Base-by-base conservation (phyloP, 2,888 invertebrate species). In the Hecatera dysodea region DNA sequence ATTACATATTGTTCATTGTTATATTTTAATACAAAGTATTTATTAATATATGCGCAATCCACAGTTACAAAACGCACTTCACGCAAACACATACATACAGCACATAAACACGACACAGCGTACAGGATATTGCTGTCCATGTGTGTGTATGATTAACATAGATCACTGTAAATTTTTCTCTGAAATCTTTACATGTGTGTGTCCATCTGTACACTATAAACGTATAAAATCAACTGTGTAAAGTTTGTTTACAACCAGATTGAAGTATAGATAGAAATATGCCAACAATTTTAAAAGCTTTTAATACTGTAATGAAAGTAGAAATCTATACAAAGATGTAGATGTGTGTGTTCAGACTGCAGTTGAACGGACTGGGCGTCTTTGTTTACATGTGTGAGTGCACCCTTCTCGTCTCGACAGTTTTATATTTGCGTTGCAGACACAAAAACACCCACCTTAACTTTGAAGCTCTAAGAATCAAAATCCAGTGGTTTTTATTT, bases 401-500 rank as follows among this genome's bases (percentile, higher is more conserved):
- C 95, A 94, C 95, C 95, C 95, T 95, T 95, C 93, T 89, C 87
- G 94, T 94, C 92, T 91, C 89, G 86, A 82, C 91, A 84, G 85
- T 79, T 67, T 84, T 82, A 79, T 12, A 44, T 67, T 72, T 86
- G 61, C 75, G 52, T 46, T 22, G 24, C 0, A 65, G 66, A 72
- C 70, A 72, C 3, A 0, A 1, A 27, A 7, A 11, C 1, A 7
- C n/a, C 11, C 12, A 46, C 84, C 67, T 67, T 91, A 85, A 57
- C 0, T 0, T n/a, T 0, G 1, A 1, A 1, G 0, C 0, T 0
- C 11, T 89, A 93, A 80, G 78, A 90, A 82, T 85, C 48, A 85
- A 70, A 80, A 76, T 90, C 0, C 76, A 44, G n/a, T 82, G 70
- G 1, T 44, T 12, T 7, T 6, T 22, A 7, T 12, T 84, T 81